These are phyloP conservation scores for Gambusia holbrooki DNA, from an alignment of 2,113 vertebrate genomes.

Conservation along the genomic window DNA sequence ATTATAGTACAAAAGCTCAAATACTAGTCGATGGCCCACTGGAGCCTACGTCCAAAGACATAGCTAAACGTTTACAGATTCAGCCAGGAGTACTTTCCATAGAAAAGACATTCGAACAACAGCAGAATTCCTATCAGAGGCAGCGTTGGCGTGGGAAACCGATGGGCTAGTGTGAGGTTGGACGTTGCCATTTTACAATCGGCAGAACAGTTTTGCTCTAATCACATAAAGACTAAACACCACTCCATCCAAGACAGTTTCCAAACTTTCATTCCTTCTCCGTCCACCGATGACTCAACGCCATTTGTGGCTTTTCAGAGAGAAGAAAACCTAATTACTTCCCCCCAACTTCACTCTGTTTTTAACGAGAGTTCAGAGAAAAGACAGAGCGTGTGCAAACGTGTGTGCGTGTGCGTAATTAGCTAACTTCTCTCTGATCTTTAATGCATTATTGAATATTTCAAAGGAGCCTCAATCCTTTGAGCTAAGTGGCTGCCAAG, in stretches of 20 bases:
- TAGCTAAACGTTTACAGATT: no score
- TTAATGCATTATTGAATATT: conserved; percentile 71
- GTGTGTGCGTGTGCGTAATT: conserved; percentile 36
- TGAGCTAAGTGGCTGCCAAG: conserved; percentile 54
- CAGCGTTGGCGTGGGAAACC: conserved; percentile 41
- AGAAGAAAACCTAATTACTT: conserved; percentile 43
- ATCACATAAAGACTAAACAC: not conserved
- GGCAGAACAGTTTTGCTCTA: not conserved
- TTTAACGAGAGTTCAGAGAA: conserved; percentile 12
- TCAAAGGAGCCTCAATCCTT: conserved; percentile 50
- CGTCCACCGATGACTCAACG: conserved; percentile 28
- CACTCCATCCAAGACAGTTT: not conserved
- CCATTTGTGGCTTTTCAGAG: conserved; percentile 16
- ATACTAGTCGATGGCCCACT: no score
- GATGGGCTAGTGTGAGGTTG: conserved; percentile 40
- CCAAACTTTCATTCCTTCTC: not conserved
- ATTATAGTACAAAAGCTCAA: no score
- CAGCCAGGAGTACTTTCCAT: not conserved
- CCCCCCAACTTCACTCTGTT: conserved; percentile 7
- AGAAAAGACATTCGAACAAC: not conserved
- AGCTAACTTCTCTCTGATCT: conserved; percentile 61
- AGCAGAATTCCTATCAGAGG: conserved; percentile 30
- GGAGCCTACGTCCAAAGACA: no score
- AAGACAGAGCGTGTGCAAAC: not conserved
- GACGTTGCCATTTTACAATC: conserved; percentile 47